Evolutionary conservation across 2,113 vertebrate species (phyloP), one percentile per base, ranked within the genome.

Genomic region (Dissostichus mawsoni): DNA sequence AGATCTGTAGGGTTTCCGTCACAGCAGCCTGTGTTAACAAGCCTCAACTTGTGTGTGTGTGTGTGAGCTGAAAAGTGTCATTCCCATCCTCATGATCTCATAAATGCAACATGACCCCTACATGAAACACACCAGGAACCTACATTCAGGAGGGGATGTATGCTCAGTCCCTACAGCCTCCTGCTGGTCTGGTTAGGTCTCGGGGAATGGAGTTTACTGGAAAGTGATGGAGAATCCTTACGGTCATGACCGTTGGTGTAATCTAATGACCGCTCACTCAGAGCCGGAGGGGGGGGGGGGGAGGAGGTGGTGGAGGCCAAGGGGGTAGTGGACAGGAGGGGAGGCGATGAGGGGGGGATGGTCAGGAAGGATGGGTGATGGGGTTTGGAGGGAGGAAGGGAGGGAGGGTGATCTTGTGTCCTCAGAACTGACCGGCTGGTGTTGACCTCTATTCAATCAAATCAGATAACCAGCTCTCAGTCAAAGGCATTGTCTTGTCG

Each of bases 211-310:
- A 83, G 87, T 91, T 94, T 93, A 91, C 92, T 81, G 90, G 93
- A 93, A 94, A 91, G 91, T 89, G 90, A 87, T 89, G 83, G 86
- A 89, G 86, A 83, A 90, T 88, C 87, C 87, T 92, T 92, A 92
- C 87, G 85, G 93, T 92, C 92, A 93, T 90, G 87, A 93, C 92
- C 90, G 75, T 88, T 88, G 87, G 88, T 89, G 89, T 94, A 93
- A 94, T 94, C 90, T 93, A 94, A 94, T 94, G 93, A 93, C 87
- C 44, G 74, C 80, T 92, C 93, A 90, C 91, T 93, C 90, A 91
- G 81, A 85, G 82, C 82, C 50, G 74, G 84, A 68, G 85, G 66
- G 66, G n/a, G 29, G 29, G 29, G 29, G 29, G 29, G 0, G 47
- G 80, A 73, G 81, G 81, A 79, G 87, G 70, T 41, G 78, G 73